Percentiles rank a stretch among this genome's conserved stretches.
Conservation (phyloP, 2,888 invertebrate species). For the Volucella zonaria region DNA sequence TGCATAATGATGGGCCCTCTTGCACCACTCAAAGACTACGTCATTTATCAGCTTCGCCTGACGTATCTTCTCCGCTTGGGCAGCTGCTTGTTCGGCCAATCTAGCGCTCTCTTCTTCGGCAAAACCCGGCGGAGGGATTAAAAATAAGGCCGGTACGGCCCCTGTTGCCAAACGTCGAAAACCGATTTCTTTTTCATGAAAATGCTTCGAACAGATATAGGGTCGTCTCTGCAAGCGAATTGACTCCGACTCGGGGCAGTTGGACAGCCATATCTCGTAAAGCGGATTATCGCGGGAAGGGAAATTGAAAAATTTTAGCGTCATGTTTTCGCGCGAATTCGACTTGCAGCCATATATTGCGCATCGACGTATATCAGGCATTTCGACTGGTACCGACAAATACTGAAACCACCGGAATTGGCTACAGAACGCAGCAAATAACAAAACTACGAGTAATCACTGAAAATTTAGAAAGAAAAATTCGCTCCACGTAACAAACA, state of each 20-base stretch:
- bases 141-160: constrained; percentile 78
- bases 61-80: constrained; percentile 9
- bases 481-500: neutral
- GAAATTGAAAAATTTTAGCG: constrained; percentile 81
- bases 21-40: constrained; percentile 25
- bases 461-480: neutral
- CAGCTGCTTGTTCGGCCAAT: constrained; percentile 76
- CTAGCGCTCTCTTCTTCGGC: constrained; percentile 74
- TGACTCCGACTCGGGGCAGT: constrained; percentile 79
- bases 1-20: constrained; percentile 39
- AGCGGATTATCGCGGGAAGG: constrained; percentile 80
- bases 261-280: constrained; percentile 79
- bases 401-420: neutral
- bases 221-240: constrained; percentile 79
- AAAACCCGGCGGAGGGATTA: constrained; percentile 75
- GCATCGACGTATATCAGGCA: constrained; percentile 81
- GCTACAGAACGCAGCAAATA: too few species aligned
- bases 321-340: constrained; percentile 79
- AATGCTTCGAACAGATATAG: constrained; percentile 80
- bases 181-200: constrained; percentile 79
- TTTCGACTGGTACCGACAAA: constrained; percentile 45
- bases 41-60: constrained; percentile 34
- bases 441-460: too few species aligned
- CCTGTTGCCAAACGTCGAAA: constrained; percentile 79
- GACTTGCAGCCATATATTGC: constrained; percentile 81